Evolutionary conservation across 1,140 invertebrate species (phyloP), one percentile per base, ranked within the genome.

Genomic region (Nasonia giraulti): DNA sequence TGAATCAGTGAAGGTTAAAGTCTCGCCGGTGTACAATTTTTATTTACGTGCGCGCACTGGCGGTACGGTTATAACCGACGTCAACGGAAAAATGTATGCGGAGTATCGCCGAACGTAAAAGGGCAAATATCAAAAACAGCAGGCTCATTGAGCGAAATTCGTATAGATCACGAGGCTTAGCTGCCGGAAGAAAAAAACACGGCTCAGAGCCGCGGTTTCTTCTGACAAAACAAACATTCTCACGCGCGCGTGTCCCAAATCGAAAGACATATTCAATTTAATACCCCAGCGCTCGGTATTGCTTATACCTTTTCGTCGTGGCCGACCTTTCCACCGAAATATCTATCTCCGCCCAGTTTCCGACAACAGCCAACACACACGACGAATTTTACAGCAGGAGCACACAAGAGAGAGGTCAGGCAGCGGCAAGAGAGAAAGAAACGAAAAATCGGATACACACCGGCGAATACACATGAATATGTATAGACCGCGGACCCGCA

Each of bases 221-320:
- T 11, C 11, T 44, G 75, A 31, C 50, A 50, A 50, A n/a, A 55
- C 75, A 77, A 55, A 77, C 75, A 50, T 75, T 75, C 40, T 27
- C 27, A 27, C 27, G 10, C 31, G 75, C 37, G 31, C 71, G n/a
- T 47, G 20, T 78, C 40, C 76, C 76, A 78, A 78, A 78, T 78
- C 27, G 76, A 33, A 78, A 78, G 50, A 55, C 55, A 78, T 78
- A 80, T 68, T 80, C 55, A 44, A 80, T 80, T 80, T 80, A 69
- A 68, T 80, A 80, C 69, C 31, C 33, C 37, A 17, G 20, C 6
- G 55, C 20, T 20, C 14, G 12, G 17, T 80, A 80, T 80, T 80
- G 78, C 66, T n/a, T 40, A 33, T 71, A 33, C 68, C 31, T n/a
- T 62, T 62, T 62, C 17, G 20, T 17, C 33, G 37, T 20, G 27